Evolutionary conservation across 2,113 vertebrate genomes (phyloP), one percentile per base, ranked within the genome.

Genomic region (Arothron firmamentum): DNA sequence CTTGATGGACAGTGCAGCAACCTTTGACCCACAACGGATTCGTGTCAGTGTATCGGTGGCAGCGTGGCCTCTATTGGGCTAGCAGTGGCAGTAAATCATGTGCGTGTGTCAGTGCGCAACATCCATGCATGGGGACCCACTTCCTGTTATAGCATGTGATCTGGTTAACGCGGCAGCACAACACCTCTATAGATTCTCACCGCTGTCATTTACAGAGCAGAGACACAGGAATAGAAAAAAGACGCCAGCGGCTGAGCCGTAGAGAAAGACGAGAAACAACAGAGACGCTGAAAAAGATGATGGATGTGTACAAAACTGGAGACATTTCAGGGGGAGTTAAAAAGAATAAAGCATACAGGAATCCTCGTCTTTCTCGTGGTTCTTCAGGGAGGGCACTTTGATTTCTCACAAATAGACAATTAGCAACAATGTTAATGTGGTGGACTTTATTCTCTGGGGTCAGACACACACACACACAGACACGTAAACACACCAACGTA

Each of bases 101-200:
- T 18, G 57, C 16, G 67, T 42, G 75, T 75, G 79, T 76, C 77
- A 69, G 62, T 46, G 50, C 5, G 25, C 63, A 52, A 31, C 55
- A 42, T 79, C 70, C 62, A 23, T 67, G 62, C 67, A 67, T 68
- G 74, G 38, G 63, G 65, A 65, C 66, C 0, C 15, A 80, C 57
- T 86, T 88, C 79, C 87, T 87, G 84, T 84, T 72, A 63, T 67
- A 72, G 81, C 79, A 82, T 86, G 59, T 58, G 77, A 85, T 83
- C 81, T 77, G 74, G 79, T 60, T 72, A 86, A 79, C 74, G 67
- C 82, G 77, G 79, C 85, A 82, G 63, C 67, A 53, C 61, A 65
- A 9, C 51, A 58, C 55, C 69, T 41, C 71, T 16, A 65, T 17
- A 62, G 65, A 58, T 61, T 50, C 74, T 65, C 64, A 75, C 70